Conservation (phyloP, 2,113 vertebrate genomes). For the Epinephelus fuscoguttatus region DNA sequence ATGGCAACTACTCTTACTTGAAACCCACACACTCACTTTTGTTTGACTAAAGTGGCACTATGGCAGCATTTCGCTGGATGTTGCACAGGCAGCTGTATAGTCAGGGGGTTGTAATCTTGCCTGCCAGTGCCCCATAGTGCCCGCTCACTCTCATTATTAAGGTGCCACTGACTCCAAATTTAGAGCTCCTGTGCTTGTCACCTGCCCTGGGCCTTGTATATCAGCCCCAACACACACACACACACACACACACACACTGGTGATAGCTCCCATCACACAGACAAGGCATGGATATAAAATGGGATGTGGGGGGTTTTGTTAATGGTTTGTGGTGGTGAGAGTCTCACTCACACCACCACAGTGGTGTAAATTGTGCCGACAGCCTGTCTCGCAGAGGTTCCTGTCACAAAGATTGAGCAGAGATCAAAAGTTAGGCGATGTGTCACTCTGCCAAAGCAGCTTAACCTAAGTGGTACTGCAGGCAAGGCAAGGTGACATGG, state of each 20-base stretch:
- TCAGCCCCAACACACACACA: conserved; percentile 42
- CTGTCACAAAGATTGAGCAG: conserved; percentile 42
- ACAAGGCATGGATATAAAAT: conserved; percentile 46
- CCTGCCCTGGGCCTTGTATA: conserved; percentile 70
- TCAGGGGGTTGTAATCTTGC: conserved; percentile 48
- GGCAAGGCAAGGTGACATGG: conserved; percentile 18
- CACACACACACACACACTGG: conserved; percentile 32
- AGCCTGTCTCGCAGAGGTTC: conserved; percentile 46
- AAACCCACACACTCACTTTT: conserved; percentile 30
- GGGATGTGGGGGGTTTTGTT: conserved; percentile 32
- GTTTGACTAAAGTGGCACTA: conserved; percentile 41
- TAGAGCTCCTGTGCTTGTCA: conserved; percentile 69
- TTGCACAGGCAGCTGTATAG: conserved; percentile 23
- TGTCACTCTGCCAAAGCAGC: conserved; percentile 39
- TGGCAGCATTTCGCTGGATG: conserved; percentile 38
- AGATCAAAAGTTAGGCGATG: conserved; percentile 56
- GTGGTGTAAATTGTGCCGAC: conserved; percentile 67
- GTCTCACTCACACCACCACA: conserved; percentile 46
- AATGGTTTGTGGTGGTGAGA: conserved; percentile 51
- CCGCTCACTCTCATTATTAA: conserved; percentile 64
- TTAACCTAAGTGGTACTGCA: conserved; percentile 13
- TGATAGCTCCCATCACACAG: conserved; percentile 46
- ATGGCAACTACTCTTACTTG: conserved; percentile 19
- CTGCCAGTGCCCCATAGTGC: conserved; percentile 35
- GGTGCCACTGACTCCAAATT: conserved; percentile 69